Percentiles rank a stretch among this genome's conserved stretches.
Evolutionary conservation across 2,888 invertebrate species (phyloP).

Genomic region (Perizoma flavofasciatum): DNA sequence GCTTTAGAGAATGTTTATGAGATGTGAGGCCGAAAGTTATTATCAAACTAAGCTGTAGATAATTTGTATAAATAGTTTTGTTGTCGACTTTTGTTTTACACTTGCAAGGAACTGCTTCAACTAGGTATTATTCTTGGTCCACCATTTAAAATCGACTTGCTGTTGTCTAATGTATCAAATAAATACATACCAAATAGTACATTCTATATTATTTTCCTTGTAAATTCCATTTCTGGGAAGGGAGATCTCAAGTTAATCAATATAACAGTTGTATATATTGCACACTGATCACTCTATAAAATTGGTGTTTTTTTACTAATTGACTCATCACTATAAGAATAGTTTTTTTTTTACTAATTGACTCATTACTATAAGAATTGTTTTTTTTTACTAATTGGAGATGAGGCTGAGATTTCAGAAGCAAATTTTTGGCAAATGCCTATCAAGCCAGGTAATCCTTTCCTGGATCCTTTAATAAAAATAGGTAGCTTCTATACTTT

Average conservation of each 20-base stretch:
- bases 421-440: too few relatives aligned
- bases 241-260: neutral
- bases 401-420: too few relatives aligned
- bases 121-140: conserved; percentile 52
- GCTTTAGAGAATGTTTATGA: conserved; percentile 90
- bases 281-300: too few relatives aligned
- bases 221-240: neutral
- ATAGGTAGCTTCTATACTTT: too few relatives aligned
- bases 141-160: conserved; percentile 57
- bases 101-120: conserved; percentile 56
- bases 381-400: too few relatives aligned
- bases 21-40: conserved; percentile 69
- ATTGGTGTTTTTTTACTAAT: too few relatives aligned
- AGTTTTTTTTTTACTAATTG: too few relatives aligned
- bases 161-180: conserved; percentile 61
- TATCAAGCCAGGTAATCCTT: too few relatives aligned
- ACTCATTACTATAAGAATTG: too few relatives aligned
- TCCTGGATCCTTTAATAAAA: too few relatives aligned
- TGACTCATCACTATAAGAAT: too few relatives aligned
- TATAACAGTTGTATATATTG: too few relatives aligned
- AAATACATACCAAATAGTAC: conserved; percentile 38
- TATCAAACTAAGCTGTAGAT: conserved; percentile 68
- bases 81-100: conserved; percentile 66
- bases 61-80: conserved; percentile 76
- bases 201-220: neutral